A percentile compares a stretch with the other conserved stretches of the same genome.
Evolutionary conservation across 1,140 invertebrate species (phyloP).

Genomic region (Rhyacophila brunnea): DNA sequence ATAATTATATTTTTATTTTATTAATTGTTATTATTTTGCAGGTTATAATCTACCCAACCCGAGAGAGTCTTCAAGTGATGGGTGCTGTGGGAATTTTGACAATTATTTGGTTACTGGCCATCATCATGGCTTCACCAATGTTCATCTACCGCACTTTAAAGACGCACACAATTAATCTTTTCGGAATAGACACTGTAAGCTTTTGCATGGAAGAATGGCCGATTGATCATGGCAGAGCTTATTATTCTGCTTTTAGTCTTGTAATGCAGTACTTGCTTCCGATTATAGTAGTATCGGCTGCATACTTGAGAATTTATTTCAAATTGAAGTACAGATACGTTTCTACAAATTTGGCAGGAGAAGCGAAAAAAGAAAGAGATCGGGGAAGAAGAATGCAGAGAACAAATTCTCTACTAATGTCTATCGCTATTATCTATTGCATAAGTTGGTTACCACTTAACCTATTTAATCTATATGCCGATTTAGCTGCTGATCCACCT

Average conservation of each 20-base stretch:
- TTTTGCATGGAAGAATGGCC: constrained; percentile 81
- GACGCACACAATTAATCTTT: constrained; percentile 58
- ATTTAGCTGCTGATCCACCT: constrained; percentile 62
- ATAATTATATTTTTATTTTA: no score
- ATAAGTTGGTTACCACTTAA: constrained; percentile 87
- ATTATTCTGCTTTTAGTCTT: constrained; percentile 80
- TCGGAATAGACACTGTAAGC: constrained; percentile 58
- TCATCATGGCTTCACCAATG: constrained; percentile 74
- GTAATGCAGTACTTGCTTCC: constrained; percentile 83
- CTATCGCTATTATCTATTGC: constrained; percentile 83
- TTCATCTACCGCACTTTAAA: constrained; percentile 71
- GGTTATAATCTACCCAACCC: constrained; percentile 84
- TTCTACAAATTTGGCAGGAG: constrained; percentile 13
- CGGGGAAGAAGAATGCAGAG: constrained; percentile 65
- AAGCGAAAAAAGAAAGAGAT: constrained; percentile 34
- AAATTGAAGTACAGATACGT: constrained; percentile 47
- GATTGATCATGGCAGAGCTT: constrained; percentile 66
- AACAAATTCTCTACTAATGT: constrained; percentile 78
- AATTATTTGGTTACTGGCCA: constrained; percentile 76
- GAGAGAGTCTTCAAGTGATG: constrained; percentile 70
- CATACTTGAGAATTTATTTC: constrained; percentile 63
- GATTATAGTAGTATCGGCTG: constrained; percentile 73
- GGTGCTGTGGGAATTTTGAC: constrained; percentile 71
- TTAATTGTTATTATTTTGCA: constrained; percentile 48
- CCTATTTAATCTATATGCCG: constrained; percentile 76